These are phyloP conservation scores for Agrotis puta DNA, from an alignment of 2,888 invertebrate species.

Conservation along the genomic window DNA sequence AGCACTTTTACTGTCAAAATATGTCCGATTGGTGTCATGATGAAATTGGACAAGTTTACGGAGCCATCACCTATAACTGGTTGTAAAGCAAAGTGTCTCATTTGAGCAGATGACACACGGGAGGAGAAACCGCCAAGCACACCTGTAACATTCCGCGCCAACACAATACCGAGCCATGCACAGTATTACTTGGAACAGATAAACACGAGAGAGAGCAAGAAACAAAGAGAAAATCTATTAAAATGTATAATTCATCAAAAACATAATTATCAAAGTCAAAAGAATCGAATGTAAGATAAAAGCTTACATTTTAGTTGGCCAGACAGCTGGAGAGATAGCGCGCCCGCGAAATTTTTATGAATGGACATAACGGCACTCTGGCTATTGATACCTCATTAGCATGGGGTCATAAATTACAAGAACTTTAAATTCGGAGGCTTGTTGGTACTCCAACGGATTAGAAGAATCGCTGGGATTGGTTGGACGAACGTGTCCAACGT, in stretches of 20 bases:
- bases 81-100: slow-evolving; percentile 70
- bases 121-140: slow-evolving; percentile 49
- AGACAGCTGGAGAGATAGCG: slow-evolving; percentile 60
- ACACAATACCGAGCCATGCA: background rate
- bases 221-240: slow-evolving; percentile 1
- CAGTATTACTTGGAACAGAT: background rate
- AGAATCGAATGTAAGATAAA: slow-evolving; percentile 25
- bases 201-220: slow-evolving; percentile 3
- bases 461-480: slow-evolving; percentile 37
- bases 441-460: slow-evolving; percentile 60
- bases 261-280: slow-evolving; percentile 19
- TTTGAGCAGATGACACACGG: slow-evolving; percentile 68
- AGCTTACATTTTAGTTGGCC: slow-evolving; percentile 37
- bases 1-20: slow-evolving; percentile 68
- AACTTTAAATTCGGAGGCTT: slow-evolving; percentile 67
- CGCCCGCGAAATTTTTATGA: slow-evolving; percentile 77
- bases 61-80: slow-evolving; percentile 76
- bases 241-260: slow-evolving; percentile 1
- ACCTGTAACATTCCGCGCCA: slow-evolving; percentile 29
- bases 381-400: slow-evolving; percentile 83
- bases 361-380: slow-evolving; percentile 82
- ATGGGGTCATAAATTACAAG: slow-evolving; percentile 80
- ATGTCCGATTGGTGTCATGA: slow-evolving; percentile 74
- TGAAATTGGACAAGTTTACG: slow-evolving; percentile 75
- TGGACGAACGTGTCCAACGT: slow-evolving; percentile 26